phyloP scores from a whole-genome alignment of 1,140 invertebrate species.

The Drosophila busckii region DNA sequence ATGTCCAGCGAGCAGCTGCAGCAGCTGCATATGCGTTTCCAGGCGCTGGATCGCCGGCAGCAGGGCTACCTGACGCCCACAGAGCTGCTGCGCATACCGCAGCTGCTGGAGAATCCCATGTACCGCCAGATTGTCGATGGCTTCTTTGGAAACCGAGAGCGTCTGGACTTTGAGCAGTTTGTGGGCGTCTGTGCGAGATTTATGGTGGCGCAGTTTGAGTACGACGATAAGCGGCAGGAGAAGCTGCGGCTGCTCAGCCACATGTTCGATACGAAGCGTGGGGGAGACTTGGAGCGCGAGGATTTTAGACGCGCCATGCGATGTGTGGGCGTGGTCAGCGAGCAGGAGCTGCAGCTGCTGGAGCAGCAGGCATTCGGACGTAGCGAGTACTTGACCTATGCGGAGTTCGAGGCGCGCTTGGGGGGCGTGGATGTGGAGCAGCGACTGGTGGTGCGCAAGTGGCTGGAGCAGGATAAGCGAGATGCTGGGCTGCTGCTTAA shows the following conservation, averaged over 20 bases:
- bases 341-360: conserved; percentile 27
- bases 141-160: conserved; percentile 23
- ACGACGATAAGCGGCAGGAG: conserved; percentile 4
- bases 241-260: conserved; percentile 36
- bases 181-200: conserved; percentile 32
- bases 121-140: conserved; percentile 45
- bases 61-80: conserved; percentile 50
- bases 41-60: conserved; percentile 33
- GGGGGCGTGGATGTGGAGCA: conserved; percentile 11
- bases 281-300: conserved; percentile 15
- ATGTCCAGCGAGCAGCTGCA: conserved; percentile 28
- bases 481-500: too few relatives aligned
- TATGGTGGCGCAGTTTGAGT: conserved; percentile 22
- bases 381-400: conserved; percentile 10
- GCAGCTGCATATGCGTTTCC: conserved; percentile 35
- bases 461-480: conserved; percentile 11
- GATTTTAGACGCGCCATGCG: conserved; percentile 35
- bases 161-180: conserved; percentile 30
- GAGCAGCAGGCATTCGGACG: conserved; percentile 31
- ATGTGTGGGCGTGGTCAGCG: background rate
- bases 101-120: conserved; percentile 39
- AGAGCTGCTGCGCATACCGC: conserved; percentile 52
- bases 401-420: conserved; percentile 32
- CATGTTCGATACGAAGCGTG: conserved; percentile 34
- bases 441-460: conserved; percentile 32